Percentiles rank a stretch among this genome's conserved stretches.
Evolutionary conservation across 1,140 invertebrate genomes (phyloP).

Genomic region (Pogonognathellus flavescens): DNA sequence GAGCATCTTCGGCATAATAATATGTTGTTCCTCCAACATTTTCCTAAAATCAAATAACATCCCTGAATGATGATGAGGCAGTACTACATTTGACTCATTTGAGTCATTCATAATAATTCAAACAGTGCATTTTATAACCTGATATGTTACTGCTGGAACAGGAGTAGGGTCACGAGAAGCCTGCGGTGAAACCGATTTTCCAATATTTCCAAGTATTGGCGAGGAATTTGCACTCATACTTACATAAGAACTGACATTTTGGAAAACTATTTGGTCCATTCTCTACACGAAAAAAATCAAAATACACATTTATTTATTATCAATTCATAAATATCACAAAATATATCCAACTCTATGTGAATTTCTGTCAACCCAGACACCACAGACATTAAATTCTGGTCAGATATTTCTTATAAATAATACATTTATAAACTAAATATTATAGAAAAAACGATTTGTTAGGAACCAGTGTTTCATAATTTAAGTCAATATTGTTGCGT

Average conservation of each 20-base stretch:
- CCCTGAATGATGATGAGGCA: too few relatives aligned
- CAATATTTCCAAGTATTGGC: slow-evolving; percentile 1
- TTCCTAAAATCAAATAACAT: slow-evolving; percentile 75
- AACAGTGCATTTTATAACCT: slow-evolving; percentile 54
- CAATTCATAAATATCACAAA: too few relatives aligned
- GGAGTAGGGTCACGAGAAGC: slow-evolving; percentile 59
- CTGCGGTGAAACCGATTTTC: slow-evolving; percentile 55
- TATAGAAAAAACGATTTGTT: too few relatives aligned
- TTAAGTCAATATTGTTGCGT: too few relatives aligned
- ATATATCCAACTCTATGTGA: neutral
- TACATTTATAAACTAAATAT: too few relatives aligned
- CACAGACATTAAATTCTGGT: neutral
- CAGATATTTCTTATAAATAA: neutral
- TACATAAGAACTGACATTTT: slow-evolving; percentile 26
- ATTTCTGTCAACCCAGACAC: neutral
- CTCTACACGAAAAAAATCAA: neutral
- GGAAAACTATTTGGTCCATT: slow-evolving; percentile 26
- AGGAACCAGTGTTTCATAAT: too few relatives aligned
- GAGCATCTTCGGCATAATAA: slow-evolving; percentile 79
- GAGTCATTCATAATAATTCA: neutral
- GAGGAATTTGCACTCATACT: slow-evolving; percentile 24
- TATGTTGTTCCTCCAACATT: slow-evolving; percentile 95
- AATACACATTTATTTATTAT: neutral
- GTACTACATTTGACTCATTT: too few relatives aligned
- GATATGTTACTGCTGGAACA: slow-evolving; percentile 61